A percentile compares a stretch with the other conserved stretches of the same genome.
Conservation (phyloP, 1,140 invertebrate genomes). For the Papilio xuthus region DNA sequence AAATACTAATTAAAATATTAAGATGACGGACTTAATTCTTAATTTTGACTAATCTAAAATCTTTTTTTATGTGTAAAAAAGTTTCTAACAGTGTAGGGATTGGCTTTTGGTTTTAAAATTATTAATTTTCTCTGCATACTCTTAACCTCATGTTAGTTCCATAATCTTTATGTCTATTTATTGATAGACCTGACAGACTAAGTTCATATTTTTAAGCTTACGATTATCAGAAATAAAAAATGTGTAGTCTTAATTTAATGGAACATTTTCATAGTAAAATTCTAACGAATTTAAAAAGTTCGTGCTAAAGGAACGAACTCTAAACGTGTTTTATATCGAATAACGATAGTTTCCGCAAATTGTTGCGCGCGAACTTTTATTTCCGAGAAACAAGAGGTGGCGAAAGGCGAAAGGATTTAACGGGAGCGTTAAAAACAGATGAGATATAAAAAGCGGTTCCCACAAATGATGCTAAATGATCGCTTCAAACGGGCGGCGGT, state of each 20-base stretch:
- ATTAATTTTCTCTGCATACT: background rate
- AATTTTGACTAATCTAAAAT: background rate
- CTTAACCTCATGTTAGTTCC: background rate
- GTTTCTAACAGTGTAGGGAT: background rate
- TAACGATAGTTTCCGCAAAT: slow-evolving; percentile 52
- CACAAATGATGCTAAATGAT: slow-evolving; percentile 78
- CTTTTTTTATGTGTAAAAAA: background rate
- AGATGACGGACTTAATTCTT: background rate
- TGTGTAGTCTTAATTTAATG: background rate
- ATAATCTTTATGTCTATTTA: background rate
- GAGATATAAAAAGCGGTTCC: slow-evolving; percentile 73
- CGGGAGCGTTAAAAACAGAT: slow-evolving; percentile 73
- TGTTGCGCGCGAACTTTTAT: slow-evolving; percentile 52
- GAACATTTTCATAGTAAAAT: background rate
- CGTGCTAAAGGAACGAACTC: background rate
- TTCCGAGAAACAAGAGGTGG: slow-evolving; percentile 68
- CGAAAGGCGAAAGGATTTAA: slow-evolving; percentile 69
- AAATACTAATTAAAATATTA: background rate
- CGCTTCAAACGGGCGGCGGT: slow-evolving; percentile 57
- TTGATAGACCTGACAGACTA: background rate
- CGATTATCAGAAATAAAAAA: too few species aligned
- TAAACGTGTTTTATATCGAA: slow-evolving; percentile 43
- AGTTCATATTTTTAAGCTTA: background rate
- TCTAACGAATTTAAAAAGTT: background rate
- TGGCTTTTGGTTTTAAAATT: background rate